Percentiles rank a stretch among this genome's conserved stretches.
Conservation (phyloP, 2,888 invertebrate genomes). For the Orthosia cruda region DNA sequence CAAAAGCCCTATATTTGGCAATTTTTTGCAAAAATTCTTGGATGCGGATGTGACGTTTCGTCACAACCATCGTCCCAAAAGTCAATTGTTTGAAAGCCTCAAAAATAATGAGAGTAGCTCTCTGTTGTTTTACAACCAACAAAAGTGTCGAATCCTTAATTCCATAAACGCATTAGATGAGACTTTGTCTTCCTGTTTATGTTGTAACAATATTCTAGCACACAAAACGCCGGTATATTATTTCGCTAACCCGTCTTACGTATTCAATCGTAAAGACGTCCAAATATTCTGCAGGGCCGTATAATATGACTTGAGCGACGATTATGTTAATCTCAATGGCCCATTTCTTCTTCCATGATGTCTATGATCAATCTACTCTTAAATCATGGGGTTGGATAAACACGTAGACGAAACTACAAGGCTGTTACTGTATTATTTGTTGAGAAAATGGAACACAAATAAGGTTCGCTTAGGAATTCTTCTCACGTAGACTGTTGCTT, state of each 20-base stretch:
- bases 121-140: not conserved
- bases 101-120: no score
- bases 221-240: not conserved
- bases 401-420: not conserved
- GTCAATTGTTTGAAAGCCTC: no score
- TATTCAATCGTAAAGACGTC: not conserved
- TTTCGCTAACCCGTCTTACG: not conserved
- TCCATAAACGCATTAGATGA: not conserved
- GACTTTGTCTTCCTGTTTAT: not conserved
- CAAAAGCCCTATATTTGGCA: no score
- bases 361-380: slow-evolving; percentile 19
- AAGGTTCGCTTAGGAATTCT: slow-evolving; percentile 22
- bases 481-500: slow-evolving; percentile 35
- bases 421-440: slow-evolving; percentile 1
- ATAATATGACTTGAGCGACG: not conserved
- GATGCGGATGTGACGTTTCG: no score
- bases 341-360: slow-evolving; percentile 22
- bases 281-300: slow-evolving; percentile 11
- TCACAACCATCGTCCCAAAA: no score
- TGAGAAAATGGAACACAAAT: slow-evolving; percentile 13
- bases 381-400: slow-evolving; percentile 28
- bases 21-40: no score
- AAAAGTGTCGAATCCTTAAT: not conserved
- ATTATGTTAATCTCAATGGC: slow-evolving; percentile 34
- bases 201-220: not conserved